phyloP scores from a whole-genome alignment of 1,140 invertebrate genomes.

The Thereuonema tuberculata region DNA sequence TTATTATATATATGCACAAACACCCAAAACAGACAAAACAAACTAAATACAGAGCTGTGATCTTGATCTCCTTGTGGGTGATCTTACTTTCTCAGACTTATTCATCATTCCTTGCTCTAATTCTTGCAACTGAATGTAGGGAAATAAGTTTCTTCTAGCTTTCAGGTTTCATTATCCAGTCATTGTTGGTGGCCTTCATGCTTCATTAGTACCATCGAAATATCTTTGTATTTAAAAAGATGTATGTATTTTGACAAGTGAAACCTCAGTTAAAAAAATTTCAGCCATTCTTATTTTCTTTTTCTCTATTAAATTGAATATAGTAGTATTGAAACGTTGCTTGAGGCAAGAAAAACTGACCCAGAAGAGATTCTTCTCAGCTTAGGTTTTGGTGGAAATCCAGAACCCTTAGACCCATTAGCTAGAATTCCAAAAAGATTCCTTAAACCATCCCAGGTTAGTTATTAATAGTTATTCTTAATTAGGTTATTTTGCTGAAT shows the following conservation, averaged over 20 bases:
- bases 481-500: too few species aligned
- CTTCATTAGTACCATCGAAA: not conserved
- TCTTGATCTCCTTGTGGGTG: too few species aligned
- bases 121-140: too few species aligned
- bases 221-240: not conserved
- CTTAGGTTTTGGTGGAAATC: constrained; percentile 42
- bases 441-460: constrained; percentile 38
- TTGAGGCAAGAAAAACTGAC: constrained; percentile 54
- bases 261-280: not conserved
- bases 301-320: not conserved
- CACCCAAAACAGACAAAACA: too few species aligned
- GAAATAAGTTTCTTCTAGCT: not conserved
- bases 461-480: not conserved
- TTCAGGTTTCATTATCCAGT: not conserved
- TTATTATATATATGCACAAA: too few species aligned
- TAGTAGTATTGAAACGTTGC: constrained; percentile 52
- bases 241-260: not conserved
- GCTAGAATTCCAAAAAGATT: constrained; percentile 51
- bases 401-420: constrained; percentile 25
- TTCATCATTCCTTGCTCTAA: too few species aligned
- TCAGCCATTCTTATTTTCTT: not conserved
- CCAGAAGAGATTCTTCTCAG: constrained; percentile 55
- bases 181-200: not conserved
- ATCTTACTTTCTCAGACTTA: too few species aligned
- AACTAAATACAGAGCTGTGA: too few species aligned